Base-by-base conservation (phyloP, 2,888 invertebrate genomes). In the Sarcophaga rosellei region DNA sequence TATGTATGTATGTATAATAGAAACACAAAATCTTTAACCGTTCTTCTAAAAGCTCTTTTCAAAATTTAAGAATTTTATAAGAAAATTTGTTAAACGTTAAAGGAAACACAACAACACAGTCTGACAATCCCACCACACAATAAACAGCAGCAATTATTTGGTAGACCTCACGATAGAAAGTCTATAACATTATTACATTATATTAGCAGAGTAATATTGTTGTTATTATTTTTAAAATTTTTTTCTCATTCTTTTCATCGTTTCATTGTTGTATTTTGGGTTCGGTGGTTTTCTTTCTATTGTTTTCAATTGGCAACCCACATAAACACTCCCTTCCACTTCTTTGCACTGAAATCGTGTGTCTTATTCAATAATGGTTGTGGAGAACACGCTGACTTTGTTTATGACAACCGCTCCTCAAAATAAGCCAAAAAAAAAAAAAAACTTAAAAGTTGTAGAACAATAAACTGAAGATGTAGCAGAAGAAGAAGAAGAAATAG, bases 381-480 rank as follows among this genome's bases (percentile, higher is more conserved):
- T 35, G 35, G 1, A 82, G 59, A 82, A 76, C 76, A 21, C 65
- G 65, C 35, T 35, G 35, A 65, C 66, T 76, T 75, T 81, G 70
- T 75, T 45, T 81, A 23, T 76, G 70, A 70, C 76, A 82, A 82
- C 81, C 81, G 72, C 81, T 82, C 81, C 81, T 76, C 72, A 21
- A 66, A 78, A 66, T 72, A 63, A 61, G 45, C 23, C 69, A 47
- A 53, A 63, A 20, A 35, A 23, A 21, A 47, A 53, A 63, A 20
- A 17, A 17, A 35, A 53, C 6, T 62, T 23, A 72, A 63, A 63
- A 72, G n/a, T 47, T n/a, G 8, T 17, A 57, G 17, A 69, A 25
- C 59, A 68, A 68, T 45, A 35, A 35, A 10, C 35, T 10, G 1
- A 35, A 35, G 35, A 35, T 35, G 8, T 35, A 10, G 35, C 35